These are phyloP conservation scores for Platichthys stellatus DNA, from an alignment of 2,113 vertebrate species.

Conservation along the genomic window DNA sequence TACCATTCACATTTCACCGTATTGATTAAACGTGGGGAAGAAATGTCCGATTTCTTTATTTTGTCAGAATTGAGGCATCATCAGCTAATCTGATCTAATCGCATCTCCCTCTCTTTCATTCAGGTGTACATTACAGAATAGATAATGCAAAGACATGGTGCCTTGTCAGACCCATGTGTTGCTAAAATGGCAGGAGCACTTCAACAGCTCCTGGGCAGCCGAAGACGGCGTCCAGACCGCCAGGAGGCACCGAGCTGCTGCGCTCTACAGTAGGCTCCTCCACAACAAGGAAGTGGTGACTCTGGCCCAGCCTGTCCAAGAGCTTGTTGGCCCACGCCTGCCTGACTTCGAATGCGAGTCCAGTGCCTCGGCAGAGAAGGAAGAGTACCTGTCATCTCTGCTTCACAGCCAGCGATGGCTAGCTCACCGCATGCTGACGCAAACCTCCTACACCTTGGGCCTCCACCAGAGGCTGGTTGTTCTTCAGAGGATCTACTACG, in stretches of 20 bases:
- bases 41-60: constrained; percentile 8
- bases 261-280: constrained; percentile 82
- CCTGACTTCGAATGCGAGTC: constrained; percentile 86
- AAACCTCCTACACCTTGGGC: constrained; percentile 81
- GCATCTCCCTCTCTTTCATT: constrained; percentile 7
- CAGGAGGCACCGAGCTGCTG: constrained; percentile 74
- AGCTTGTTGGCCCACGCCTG: constrained; percentile 82
- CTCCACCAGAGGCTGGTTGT: constrained; percentile 82
- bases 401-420: constrained; percentile 85
- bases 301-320: constrained; percentile 82
- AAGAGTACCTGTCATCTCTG: constrained; percentile 83
- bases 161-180: constrained; percentile 85
- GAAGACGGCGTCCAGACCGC: constrained; percentile 80
- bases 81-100: not conserved
- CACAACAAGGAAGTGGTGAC: constrained; percentile 84
- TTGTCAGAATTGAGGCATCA: not conserved
- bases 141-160: constrained; percentile 85
- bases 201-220: constrained; percentile 85
- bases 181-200: constrained; percentile 87
- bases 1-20: constrained; percentile 9
- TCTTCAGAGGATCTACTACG: constrained; percentile 85
- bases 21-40: constrained; percentile 26
- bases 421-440: constrained; percentile 79
- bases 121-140: constrained; percentile 61
- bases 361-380: constrained; percentile 80